Percentiles rank a stretch among this genome's conserved stretches.
Conservation (phyloP, 2,888 invertebrate species). For the Caenorhabditis angaria region DNA sequence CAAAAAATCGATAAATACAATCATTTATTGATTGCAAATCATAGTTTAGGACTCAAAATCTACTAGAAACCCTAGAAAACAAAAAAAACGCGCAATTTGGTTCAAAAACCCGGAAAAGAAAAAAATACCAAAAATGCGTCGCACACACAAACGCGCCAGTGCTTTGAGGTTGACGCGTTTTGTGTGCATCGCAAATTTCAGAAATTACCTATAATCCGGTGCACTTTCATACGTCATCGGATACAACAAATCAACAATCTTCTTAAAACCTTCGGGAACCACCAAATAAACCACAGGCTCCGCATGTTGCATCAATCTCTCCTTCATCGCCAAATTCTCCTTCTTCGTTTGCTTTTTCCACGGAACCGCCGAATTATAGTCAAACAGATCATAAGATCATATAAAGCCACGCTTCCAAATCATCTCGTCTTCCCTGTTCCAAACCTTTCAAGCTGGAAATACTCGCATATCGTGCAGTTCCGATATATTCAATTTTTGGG, state of each 20-base stretch:
- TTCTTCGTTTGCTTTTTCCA: conserved; percentile 19
- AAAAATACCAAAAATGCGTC: too few relatives aligned
- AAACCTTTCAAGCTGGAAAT: conserved; percentile 12
- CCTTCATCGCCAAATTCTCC: neutral
- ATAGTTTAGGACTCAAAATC: too few relatives aligned
- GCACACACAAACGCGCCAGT: too few relatives aligned
- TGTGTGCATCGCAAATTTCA: neutral
- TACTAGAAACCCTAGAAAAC: too few relatives aligned
- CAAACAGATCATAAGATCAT: conserved; percentile 34
- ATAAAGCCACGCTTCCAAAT: conserved; percentile 40
- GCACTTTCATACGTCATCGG: neutral
- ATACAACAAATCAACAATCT: neutral
- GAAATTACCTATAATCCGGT: conserved; percentile 2
- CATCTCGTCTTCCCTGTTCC: conserved; percentile 31
- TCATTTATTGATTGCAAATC: too few relatives aligned
- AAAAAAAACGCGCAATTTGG: too few relatives aligned
- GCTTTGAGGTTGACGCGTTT: neutral
- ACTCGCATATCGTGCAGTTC: conserved; percentile 27
- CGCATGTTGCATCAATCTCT: neutral
- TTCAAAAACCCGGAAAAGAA: too few relatives aligned
- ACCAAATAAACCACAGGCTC: neutral
- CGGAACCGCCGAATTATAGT: conserved; percentile 19
- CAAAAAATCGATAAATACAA: too few relatives aligned
- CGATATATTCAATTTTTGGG: conserved; percentile 13
- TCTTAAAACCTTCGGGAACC: conserved; percentile 2